Conservation (phyloP, 2,113 vertebrate species). For the Tetrao urogallus region DNA sequence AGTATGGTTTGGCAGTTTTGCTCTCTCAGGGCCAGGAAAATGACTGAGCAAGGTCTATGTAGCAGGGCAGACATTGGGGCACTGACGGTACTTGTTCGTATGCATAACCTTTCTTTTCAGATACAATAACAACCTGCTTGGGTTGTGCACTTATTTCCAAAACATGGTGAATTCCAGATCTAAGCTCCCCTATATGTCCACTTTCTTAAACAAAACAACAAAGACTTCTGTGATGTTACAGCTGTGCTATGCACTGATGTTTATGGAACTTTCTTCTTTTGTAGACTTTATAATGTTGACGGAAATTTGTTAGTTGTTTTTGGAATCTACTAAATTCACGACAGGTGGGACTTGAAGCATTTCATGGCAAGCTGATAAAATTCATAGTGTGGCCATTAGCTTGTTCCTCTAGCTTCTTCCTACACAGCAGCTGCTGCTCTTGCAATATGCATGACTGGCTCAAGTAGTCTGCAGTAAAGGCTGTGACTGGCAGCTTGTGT, state of each 20-base stretch:
- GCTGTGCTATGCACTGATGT: fast-evolving
- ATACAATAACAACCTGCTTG: background rate
- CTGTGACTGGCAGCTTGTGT: background rate
- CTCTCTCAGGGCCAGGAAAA: background rate
- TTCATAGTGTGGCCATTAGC: background rate
- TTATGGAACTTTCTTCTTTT: background rate
- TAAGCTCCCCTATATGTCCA: background rate
- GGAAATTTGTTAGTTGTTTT: background rate
- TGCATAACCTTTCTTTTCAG: background rate
- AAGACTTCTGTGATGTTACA: background rate
- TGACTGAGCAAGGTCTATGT: background rate
- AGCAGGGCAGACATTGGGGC: too few relatives aligned
- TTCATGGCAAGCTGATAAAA: background rate
- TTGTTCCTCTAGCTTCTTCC: background rate
- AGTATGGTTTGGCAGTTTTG: background rate
- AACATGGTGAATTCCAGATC: background rate
- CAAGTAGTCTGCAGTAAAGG: background rate
- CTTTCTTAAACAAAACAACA: background rate
- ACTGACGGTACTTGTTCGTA: background rate
- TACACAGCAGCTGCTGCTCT: fast-evolving
- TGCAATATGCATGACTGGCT: background rate
- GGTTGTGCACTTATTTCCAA: background rate
- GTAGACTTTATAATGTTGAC: background rate
- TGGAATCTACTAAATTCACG: background rate
- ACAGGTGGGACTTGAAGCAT: background rate